Percentiles rank a stretch among this genome's conserved stretches.
phyloP scores from a whole-genome alignment of 2,888 invertebrate genomes.

The Laspeyria flexula region DNA sequence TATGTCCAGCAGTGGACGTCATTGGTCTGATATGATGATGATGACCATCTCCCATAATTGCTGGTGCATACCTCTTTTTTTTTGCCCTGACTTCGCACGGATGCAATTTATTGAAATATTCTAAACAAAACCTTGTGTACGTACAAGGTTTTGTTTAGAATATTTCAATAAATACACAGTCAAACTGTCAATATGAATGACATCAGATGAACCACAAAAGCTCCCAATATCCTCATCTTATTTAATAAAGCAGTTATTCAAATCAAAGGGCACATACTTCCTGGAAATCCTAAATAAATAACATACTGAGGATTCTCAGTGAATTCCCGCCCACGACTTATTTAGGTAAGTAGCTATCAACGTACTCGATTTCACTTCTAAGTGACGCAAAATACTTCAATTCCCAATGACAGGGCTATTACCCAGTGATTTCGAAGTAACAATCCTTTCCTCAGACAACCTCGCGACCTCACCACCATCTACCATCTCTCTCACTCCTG shows the following conservation, averaged over 20 bases:
- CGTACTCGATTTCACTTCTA: constrained; percentile 24
- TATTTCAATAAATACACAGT: too few relatives aligned
- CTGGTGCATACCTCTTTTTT: too few relatives aligned
- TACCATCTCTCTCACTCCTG: not conserved
- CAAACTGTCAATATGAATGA: too few relatives aligned
- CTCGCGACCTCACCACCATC: constrained; percentile 3
- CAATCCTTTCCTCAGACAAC: constrained; percentile 24
- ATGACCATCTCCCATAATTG: too few relatives aligned
- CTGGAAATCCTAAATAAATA: not conserved
- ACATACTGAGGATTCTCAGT: not conserved
- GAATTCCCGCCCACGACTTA: not conserved
- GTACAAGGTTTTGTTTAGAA: too few relatives aligned
- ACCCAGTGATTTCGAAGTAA: constrained; percentile 26
- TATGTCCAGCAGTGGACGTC: too few relatives aligned
- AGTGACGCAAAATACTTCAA: constrained; percentile 23
- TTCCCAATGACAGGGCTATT: constrained; percentile 24
- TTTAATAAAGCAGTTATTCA: not conserved
- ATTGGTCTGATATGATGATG: too few relatives aligned
- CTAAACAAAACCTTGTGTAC: too few relatives aligned
- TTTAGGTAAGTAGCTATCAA: constrained; percentile 1
- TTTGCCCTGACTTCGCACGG: too few relatives aligned
- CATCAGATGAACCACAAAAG: not conserved
- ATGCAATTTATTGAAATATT: too few relatives aligned
- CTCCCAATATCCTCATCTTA: not conserved
- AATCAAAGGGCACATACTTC: not conserved